Evolutionary conservation across 2,797 vertebrate genomes (phyloP), one percentile per base, ranked within the genome.

Genomic region (Enteromius radiatus): DNA sequence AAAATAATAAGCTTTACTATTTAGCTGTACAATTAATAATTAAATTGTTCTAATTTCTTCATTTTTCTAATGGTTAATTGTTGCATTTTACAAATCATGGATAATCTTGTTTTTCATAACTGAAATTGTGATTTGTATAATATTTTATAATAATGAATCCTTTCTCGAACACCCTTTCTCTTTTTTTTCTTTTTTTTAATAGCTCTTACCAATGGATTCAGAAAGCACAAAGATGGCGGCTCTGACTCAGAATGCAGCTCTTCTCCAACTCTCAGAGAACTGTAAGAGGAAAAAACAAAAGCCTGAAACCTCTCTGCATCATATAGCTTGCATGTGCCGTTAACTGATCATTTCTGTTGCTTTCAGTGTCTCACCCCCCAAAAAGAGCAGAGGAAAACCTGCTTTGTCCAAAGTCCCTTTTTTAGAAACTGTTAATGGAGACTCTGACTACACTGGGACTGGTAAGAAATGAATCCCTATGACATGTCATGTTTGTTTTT

Each of bases 141-240:
- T 36, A 38, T 38, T 41, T 59, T 49, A 38, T 56, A 43, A 9
- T 26, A 17, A 10, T 23, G 2, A 52, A 47, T 31, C 38, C 76
- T n/a, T 54, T 74, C 54, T 61, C 76, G 23, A 82, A 78, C 33
- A 21, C 38, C 2, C 9, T 76, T 41, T 41, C 41, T 41, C 38
- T 12, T 64, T n/a, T 79, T 45, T 28, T 70, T 81, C 43, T 78
- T 38, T 88, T 92, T 43, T 87, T 79, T 80, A 91, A 12, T 92
- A 98, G 97, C 94, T 52, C 93, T 98, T 82, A 96, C 94, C 73
- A 99, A 98, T 5, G 97, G 97, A 88, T 97, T 97, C 87, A 89
- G 86, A n/a, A 96, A 95, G 85, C 96, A 95, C 67, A 82, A 90
- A 23, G 96, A 96, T 77, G 91, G 92, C 1, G 90, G 95, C 80